Base-by-base conservation (phyloP, 1,140 invertebrate species). In the Eurosta solidaginis region DNA sequence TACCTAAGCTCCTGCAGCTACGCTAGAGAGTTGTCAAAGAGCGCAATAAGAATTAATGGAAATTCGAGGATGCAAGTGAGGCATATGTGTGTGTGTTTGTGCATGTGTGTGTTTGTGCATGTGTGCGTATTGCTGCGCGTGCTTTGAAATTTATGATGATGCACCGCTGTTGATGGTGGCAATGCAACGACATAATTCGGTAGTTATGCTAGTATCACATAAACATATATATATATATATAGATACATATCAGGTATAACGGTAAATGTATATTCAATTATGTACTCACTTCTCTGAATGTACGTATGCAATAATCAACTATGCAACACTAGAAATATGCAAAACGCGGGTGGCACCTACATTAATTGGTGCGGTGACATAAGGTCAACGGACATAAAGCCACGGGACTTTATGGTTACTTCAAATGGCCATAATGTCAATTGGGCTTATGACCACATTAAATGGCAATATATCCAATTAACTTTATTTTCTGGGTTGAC, bases 241-340 rank as follows among this genome's bases (percentile, higher is more conserved):
- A n/a, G n/a, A n/a, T n/a, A n/a, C n/a, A n/a, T n/a, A n/a, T n/a
- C n/a, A n/a, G n/a, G n/a, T n/a, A n/a, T 68, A 68, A 40, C 59
- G 17, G 54, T 59, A 68, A 68, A 68, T 68, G 59, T 40, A 68
- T 36, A 40, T 59, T 59, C 27, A 59, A 59, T 59, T 68, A 68
- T 9, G 20, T 20, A 20, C 59, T 10, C 33, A 68, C 2, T 20
- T 49, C 10, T 17, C 3, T 49, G n/a, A 3, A 49, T 4, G 6
- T 27, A 59, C n/a, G 12, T n/a, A 49, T 49, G 45, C 14, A 17
- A 14, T 9, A 17, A 17, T 49, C 3, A 3, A 6, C 9, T 17
- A 49, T 17, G n/a, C 7, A 6, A 12, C 12, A 6, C 5, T 44
- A 44, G 5, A 44, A n/a, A 47, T 14, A 47, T 49, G 3, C 45